Evolutionary conservation across 2,113 vertebrate genomes (phyloP).

Genomic region (Anguilla japonica): DNA sequence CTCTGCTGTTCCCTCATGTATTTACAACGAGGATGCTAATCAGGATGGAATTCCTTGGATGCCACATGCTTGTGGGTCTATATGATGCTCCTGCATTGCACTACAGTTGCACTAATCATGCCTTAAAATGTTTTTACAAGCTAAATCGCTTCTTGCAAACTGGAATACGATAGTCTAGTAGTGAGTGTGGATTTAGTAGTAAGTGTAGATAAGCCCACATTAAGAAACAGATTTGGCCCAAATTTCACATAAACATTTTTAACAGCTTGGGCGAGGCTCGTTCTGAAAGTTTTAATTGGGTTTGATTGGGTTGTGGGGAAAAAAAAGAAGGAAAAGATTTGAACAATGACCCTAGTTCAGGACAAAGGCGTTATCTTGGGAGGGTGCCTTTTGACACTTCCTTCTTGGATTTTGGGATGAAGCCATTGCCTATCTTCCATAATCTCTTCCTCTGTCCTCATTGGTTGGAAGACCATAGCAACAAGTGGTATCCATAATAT

Average conservation of each 20-base stretch:
- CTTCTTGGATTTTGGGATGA: slow-evolving; percentile 47
- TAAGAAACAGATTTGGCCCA: not conserved
- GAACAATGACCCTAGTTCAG: slow-evolving; percentile 59
- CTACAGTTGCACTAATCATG: too few species aligned
- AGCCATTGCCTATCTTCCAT: slow-evolving; percentile 32
- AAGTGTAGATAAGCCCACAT: not conserved
- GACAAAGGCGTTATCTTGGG: slow-evolving; percentile 68
- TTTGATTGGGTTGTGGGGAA: not conserved
- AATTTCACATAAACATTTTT: not conserved
- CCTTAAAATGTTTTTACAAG: too few species aligned
- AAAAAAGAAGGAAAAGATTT: slow-evolving; percentile 38
- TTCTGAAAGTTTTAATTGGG: not conserved
- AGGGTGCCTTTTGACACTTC: slow-evolving; percentile 61
- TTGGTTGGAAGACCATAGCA: slow-evolving; percentile 38
- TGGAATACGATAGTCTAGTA: not conserved
- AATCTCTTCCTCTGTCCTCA: slow-evolving; percentile 44
- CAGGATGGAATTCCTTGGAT: not conserved
- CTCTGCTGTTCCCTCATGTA: not conserved
- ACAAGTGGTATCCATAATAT: not conserved
- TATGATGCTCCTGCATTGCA: too few species aligned
- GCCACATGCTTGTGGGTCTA: too few species aligned
- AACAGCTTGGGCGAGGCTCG: not conserved
- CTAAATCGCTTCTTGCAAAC: too few species aligned
- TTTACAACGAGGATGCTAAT: not conserved
- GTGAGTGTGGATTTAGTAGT: not conserved